These are phyloP conservation scores for Albula glossodonta DNA, from an alignment of 2,113 vertebrate genomes.

Conservation along the genomic window DNA sequence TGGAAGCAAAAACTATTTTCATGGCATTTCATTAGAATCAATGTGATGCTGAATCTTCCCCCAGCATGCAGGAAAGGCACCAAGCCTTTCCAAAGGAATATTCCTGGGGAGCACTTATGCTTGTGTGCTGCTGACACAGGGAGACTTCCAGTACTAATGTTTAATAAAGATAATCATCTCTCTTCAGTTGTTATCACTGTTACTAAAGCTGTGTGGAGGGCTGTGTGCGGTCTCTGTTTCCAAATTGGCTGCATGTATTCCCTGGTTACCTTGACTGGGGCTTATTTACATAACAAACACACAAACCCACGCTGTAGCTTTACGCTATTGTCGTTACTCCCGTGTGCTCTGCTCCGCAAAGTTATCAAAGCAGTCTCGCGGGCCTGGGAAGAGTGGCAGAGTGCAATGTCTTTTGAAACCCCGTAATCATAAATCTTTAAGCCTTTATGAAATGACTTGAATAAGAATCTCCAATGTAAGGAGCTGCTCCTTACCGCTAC, in stretches of 20 bases:
- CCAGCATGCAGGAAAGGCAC: slow-evolving; percentile 50
- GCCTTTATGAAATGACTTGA: slow-evolving; percentile 25
- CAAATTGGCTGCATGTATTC: slow-evolving; percentile 41
- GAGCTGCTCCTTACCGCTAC: slow-evolving; percentile 9
- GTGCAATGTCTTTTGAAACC: slow-evolving; percentile 26
- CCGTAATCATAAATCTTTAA: slow-evolving; percentile 35
- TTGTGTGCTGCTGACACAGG: slow-evolving; percentile 58
- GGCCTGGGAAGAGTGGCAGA: slow-evolving; percentile 16
- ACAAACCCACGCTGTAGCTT: slow-evolving; percentile 25
- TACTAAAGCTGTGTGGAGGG: slow-evolving; percentile 17
- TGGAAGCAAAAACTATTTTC: slow-evolving; percentile 50
- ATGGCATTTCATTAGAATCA: slow-evolving; percentile 20
- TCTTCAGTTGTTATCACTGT: slow-evolving; percentile 30
- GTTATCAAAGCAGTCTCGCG: slow-evolving; percentile 31
- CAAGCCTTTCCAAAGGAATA: slow-evolving; percentile 42
- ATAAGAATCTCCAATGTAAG: slow-evolving; percentile 29
- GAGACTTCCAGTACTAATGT: slow-evolving; percentile 60
- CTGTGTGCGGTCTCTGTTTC: slow-evolving; percentile 32
- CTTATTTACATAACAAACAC: slow-evolving; percentile 41
- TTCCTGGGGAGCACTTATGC: slow-evolving; percentile 57
- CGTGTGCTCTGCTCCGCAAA: slow-evolving; percentile 34
- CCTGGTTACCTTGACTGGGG: slow-evolving; percentile 27
- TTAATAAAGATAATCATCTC: slow-evolving; percentile 63
- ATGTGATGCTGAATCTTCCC: slow-evolving; percentile 11
- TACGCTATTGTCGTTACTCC: slow-evolving; percentile 30